These are phyloP conservation scores for Poeciliopsis prolifica DNA, from an alignment of 2,113 vertebrate species.

Conservation along the genomic window DNA sequence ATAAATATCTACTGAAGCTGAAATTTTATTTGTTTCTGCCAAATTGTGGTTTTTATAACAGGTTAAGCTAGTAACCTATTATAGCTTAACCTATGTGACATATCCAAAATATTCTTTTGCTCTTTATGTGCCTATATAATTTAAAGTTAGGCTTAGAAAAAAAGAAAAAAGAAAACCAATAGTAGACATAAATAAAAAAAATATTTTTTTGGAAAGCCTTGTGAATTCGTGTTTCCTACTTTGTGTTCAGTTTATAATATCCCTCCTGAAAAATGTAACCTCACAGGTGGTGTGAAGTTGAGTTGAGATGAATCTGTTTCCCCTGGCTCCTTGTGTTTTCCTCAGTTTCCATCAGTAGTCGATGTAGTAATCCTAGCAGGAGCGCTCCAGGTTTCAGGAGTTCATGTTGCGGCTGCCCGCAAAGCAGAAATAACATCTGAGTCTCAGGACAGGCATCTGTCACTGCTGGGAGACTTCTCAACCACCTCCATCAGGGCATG, in stretches of 20 bases:
- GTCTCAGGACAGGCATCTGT: conserved; percentile 72
- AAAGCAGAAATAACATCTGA: conserved; percentile 74
- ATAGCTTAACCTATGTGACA: neutral
- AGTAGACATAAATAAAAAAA: neutral
- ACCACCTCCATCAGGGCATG: conserved; percentile 54
- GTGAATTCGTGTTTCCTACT: too few species aligned
- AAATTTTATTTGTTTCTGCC: neutral
- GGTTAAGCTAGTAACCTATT: neutral
- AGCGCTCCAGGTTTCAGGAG: conserved; percentile 48
- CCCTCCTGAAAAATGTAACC: neutral
- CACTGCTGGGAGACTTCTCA: conserved; percentile 65
- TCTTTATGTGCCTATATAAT: neutral
- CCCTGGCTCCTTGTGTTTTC: neutral
- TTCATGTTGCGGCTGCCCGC: conserved; percentile 53
- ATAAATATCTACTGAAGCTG: neutral
- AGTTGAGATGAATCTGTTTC: neutral
- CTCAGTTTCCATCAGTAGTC: too few species aligned
- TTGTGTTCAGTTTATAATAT: too few species aligned
- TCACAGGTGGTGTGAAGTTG: neutral
- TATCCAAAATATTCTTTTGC: neutral
- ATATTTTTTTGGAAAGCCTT: too few species aligned
- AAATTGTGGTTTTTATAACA: neutral
- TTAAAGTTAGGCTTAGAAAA: neutral
- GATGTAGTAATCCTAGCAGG: neutral
- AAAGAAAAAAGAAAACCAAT: neutral